Percentiles rank a stretch among this genome's conserved stretches.
Evolutionary conservation across 2,888 invertebrate species (phyloP).

Genomic region (Cheilosia scutellata): DNA sequence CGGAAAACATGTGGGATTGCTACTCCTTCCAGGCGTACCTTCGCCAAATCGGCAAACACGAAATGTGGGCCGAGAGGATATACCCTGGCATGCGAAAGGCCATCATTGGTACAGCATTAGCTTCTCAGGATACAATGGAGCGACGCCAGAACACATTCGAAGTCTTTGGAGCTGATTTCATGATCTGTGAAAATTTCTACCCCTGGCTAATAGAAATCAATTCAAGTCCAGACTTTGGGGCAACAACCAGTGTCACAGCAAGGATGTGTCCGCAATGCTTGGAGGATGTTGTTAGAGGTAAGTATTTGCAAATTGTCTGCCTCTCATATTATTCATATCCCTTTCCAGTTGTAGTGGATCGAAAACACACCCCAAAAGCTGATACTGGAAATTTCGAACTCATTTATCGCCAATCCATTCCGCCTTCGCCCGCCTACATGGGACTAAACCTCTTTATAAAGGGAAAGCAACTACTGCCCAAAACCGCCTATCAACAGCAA

Average conservation of each 20-base stretch:
- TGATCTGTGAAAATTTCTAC: slow-evolving; percentile 93
- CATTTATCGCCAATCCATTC: slow-evolving; percentile 90
- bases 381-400: slow-evolving; percentile 93
- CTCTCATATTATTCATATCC: background rate
- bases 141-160: slow-evolving; percentile 93
- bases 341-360: slow-evolving; percentile 91
- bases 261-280: slow-evolving; percentile 93
- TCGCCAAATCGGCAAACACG: slow-evolving; percentile 88
- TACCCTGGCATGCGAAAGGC: slow-evolving; percentile 94
- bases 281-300: slow-evolving; percentile 96
- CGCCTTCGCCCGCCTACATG: slow-evolving; percentile 92
- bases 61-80: slow-evolving; percentile 93
- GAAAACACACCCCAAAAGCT: slow-evolving; percentile 88
- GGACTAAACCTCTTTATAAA: slow-evolving; percentile 85
- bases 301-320: background rate
- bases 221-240: slow-evolving; percentile 95
- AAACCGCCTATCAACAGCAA: slow-evolving; percentile 77
- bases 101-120: slow-evolving; percentile 91
- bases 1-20: slow-evolving; percentile 98
- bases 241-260: slow-evolving; percentile 95
- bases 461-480: slow-evolving; percentile 82
- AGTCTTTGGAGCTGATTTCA: slow-evolving; percentile 97
- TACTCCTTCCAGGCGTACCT: slow-evolving; percentile 88
- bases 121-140: slow-evolving; percentile 94
- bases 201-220: slow-evolving; percentile 98